These are phyloP conservation scores for Brenthis hecate DNA, from an alignment of 2,888 invertebrate species.

Conservation along the genomic window DNA sequence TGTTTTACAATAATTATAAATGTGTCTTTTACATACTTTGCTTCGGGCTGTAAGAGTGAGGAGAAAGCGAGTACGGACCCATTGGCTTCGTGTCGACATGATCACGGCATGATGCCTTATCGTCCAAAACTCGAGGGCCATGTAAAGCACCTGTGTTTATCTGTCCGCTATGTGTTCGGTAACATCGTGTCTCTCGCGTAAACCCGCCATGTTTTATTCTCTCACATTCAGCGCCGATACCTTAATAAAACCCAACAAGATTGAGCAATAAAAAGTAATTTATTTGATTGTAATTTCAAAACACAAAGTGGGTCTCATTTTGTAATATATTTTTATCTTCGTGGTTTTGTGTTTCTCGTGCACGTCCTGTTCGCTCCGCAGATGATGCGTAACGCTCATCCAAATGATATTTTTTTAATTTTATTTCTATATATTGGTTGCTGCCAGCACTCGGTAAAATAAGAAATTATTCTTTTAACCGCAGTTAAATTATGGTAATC, in stretches of 20 bases:
- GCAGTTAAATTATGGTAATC: constrained; percentile 44
- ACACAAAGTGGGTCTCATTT: constrained; percentile 81
- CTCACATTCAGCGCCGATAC: constrained; percentile 77
- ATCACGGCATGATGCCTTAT: constrained; percentile 67
- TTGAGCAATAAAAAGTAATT: constrained; percentile 83
- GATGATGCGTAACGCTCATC: constrained; percentile 59
- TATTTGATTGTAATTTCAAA: constrained; percentile 83
- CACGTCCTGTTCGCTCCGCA: constrained; percentile 66
- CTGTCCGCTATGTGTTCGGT: constrained; percentile 58
- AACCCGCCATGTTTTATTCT: constrained; percentile 79
- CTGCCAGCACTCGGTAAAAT: constrained; percentile 57
- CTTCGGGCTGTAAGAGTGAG: constrained; percentile 25
- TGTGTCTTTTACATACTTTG: constrained; percentile 32
- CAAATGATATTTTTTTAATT: constrained; percentile 56
- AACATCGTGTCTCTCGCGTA: constrained; percentile 75
- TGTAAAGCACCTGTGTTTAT: constrained; percentile 70
- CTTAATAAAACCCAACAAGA: constrained; percentile 82
- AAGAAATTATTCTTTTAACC: constrained; percentile 60
- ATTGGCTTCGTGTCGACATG: constrained; percentile 63
- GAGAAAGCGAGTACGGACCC: constrained; percentile 47
- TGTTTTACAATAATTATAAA: constrained; percentile 39
- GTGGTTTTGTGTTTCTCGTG: constrained; percentile 79
- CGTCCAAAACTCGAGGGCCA: constrained; percentile 68
- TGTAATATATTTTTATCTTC: constrained; percentile 81
- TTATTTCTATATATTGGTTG: constrained; percentile 62